Evolutionary conservation across 1,140 invertebrate species (phyloP).

Genomic region (Aporrectodea caliginosa): DNA sequence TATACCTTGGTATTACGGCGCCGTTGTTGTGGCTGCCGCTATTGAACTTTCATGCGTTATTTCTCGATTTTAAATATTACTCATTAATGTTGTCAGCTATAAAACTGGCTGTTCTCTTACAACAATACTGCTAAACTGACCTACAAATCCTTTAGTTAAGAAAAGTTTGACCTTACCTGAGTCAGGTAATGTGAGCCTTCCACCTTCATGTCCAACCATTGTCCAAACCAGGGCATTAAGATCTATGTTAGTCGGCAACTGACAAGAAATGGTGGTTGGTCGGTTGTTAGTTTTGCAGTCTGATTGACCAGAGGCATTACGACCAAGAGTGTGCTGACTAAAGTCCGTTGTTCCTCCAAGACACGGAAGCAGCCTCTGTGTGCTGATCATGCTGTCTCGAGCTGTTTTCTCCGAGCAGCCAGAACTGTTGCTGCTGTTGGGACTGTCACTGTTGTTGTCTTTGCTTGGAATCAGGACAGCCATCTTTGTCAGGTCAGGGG

Average conservation of each 20-base stretch:
- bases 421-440: constrained; percentile 17
- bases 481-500: constrained; percentile 4
- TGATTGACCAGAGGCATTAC: constrained; percentile 40
- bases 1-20: too few relatives aligned
- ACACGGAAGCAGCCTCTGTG: neutral
- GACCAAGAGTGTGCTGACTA: neutral
- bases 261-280: constrained; percentile 45
- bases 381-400: neutral
- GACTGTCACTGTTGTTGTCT: neutral
- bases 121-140: too few relatives aligned
- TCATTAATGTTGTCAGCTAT: too few relatives aligned
- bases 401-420: neutral
- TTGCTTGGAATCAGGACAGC: constrained; percentile 1
- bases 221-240: constrained; percentile 62
- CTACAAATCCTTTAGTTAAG: too few relatives aligned
- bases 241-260: constrained; percentile 56
- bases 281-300: too few relatives aligned
- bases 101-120: too few relatives aligned
- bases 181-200: constrained; percentile 73
- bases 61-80: too few relatives aligned
- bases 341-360: neutral
- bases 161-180: too few relatives aligned
- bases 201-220: constrained; percentile 66
- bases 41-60: too few relatives aligned
- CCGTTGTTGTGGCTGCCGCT: too few relatives aligned